phyloP scores from a whole-genome alignment of 2,113 vertebrate genomes.

The Gobius niger region DNA sequence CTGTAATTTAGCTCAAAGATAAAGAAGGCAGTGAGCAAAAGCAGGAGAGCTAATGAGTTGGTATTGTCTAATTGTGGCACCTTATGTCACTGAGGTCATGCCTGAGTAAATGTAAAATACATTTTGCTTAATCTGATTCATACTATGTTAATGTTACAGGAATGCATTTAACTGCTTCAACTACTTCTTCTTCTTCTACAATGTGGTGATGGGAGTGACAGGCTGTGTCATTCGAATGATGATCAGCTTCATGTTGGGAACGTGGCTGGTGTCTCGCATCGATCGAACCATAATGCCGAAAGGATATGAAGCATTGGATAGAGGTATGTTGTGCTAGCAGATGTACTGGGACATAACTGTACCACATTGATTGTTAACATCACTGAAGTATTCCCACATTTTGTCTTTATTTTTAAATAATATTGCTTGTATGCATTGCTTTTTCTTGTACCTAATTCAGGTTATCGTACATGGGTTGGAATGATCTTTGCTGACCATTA shows the following conservation, averaged over 20 bases:
- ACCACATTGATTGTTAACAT: too few species aligned
- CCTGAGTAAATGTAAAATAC: background rate
- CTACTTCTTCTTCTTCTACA: conserved; percentile 94
- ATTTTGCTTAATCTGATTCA: background rate
- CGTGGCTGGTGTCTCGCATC: conserved; percentile 85
- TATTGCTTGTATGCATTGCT: background rate
- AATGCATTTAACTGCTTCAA: conserved; percentile 89
- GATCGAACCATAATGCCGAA: conserved; percentile 89
- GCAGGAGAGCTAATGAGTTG: too few species aligned
- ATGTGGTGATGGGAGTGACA: conserved; percentile 85
- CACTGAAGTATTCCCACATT: too few species aligned
- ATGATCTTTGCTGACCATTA: conserved; percentile 90
- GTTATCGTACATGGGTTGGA: conserved; percentile 85
- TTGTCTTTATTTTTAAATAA: too few species aligned
- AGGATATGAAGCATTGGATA: conserved; percentile 84
- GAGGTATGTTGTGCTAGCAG: too few species aligned
- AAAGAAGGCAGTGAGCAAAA: too few species aligned
- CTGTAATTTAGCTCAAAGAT: too few species aligned
- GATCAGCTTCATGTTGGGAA: conserved; percentile 78
- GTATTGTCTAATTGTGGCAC: too few species aligned
- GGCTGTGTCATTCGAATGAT: conserved; percentile 81
- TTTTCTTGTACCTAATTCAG: conserved; percentile 50
- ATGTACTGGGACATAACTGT: too few species aligned
- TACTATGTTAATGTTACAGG: conserved; percentile 52
- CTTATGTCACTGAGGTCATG: background rate